Evolutionary conservation across 2,888 invertebrate genomes (phyloP).

Genomic region (Dione juno): DNA sequence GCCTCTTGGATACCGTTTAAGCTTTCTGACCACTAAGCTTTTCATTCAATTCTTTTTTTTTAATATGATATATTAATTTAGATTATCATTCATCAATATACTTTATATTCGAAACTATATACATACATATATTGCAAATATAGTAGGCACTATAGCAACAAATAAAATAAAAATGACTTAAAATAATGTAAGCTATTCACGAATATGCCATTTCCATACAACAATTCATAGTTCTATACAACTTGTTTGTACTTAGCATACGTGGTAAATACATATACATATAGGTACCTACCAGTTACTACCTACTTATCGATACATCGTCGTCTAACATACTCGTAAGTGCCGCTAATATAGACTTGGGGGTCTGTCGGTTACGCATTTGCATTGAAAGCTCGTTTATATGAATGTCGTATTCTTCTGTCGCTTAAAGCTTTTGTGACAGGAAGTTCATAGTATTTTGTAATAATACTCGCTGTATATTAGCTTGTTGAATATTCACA

Average conservation of each 20-base stretch:
- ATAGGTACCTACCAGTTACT: neutral
- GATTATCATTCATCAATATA: too few relatives aligned
- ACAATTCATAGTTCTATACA: neutral
- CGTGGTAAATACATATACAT: neutral
- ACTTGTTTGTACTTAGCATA: neutral
- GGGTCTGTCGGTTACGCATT: slow-evolving; percentile 8
- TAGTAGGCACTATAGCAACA: too few relatives aligned
- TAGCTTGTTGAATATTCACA: too few relatives aligned
- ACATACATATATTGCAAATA: too few relatives aligned
- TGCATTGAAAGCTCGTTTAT: neutral
- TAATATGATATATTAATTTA: too few relatives aligned
- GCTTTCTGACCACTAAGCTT: too few relatives aligned
- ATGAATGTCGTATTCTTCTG: neutral
- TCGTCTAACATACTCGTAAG: neutral
- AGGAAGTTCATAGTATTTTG: neutral
- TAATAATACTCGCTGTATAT: neutral
- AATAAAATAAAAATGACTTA: too few relatives aligned
- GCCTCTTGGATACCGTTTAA: too few relatives aligned
- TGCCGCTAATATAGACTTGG: slow-evolving; percentile 1
- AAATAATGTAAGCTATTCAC: too few relatives aligned
- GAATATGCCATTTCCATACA: neutral
- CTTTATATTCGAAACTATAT: too few relatives aligned
- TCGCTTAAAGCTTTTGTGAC: neutral
- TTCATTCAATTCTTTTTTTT: too few relatives aligned
- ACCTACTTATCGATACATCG: neutral